phyloP scores from a whole-genome alignment of 2,113 vertebrate genomes.

The Formicarius rufipectus region DNA sequence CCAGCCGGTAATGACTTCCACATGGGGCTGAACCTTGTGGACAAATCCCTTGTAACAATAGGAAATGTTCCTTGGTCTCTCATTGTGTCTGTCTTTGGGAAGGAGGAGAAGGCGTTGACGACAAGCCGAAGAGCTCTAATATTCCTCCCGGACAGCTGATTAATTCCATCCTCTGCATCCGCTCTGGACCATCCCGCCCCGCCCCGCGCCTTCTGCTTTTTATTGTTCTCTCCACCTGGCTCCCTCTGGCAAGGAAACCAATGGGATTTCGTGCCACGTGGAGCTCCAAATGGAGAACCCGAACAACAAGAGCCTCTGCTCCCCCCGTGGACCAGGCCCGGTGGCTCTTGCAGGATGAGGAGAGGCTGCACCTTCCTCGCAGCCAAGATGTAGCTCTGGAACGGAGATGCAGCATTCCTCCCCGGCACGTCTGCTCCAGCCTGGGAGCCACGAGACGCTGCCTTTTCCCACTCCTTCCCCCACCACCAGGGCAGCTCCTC shows the following conservation, averaged over 20 bases:
- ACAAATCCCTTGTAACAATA: slow-evolving; percentile 62
- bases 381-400: slow-evolving; percentile 25
- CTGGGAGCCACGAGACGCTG: slow-evolving; percentile 16
- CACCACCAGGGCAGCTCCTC: background rate
- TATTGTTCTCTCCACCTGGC: slow-evolving; percentile 64
- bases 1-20: slow-evolving; percentile 71
- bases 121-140: slow-evolving; percentile 52
- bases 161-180: slow-evolving; percentile 66
- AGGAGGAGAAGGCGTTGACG: slow-evolving; percentile 69
- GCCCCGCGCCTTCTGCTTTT: slow-evolving; percentile 52
- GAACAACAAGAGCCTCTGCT: background rate
- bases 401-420: slow-evolving; percentile 13
- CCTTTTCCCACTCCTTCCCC: slow-evolving; percentile 31
- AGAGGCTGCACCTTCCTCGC: slow-evolving; percentile 41
- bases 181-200: slow-evolving; percentile 42
- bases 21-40: slow-evolving; percentile 57
- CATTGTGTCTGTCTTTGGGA: slow-evolving; percentile 65
- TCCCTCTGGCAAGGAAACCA: slow-evolving; percentile 43
- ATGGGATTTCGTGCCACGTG: slow-evolving; percentile 33
- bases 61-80: slow-evolving; percentile 65
- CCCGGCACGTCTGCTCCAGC: slow-evolving; percentile 29
- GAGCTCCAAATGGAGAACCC: slow-evolving; percentile 49
- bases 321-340: background rate
- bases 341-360: slow-evolving; percentile 43
- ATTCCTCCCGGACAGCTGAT: slow-evolving; percentile 65